Conservation (phyloP, 2,113 vertebrate genomes). For the Rattus rattus region DNA sequence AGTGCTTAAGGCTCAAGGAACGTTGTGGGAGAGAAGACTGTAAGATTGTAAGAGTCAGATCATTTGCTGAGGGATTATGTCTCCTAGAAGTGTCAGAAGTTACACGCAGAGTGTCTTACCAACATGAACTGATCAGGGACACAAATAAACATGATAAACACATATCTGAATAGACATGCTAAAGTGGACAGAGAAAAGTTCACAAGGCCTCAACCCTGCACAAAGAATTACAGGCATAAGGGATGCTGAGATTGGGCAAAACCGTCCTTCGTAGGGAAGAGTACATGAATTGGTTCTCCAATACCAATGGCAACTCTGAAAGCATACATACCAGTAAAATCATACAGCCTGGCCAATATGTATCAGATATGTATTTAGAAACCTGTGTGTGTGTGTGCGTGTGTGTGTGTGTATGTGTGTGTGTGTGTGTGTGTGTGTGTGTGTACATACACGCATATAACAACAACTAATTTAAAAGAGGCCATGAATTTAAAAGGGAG, state of each 20-base stretch:
- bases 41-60: neutral
- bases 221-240: neutral
- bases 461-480: neutral
- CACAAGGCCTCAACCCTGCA: neutral
- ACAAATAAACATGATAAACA: neutral
- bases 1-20: neutral
- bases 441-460: too few relatives aligned
- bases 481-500: neutral
- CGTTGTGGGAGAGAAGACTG: neutral
- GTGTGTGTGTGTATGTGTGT: neutral
- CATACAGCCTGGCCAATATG: neutral
- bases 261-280: neutral
- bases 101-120: neutral
- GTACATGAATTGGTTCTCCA: too few relatives aligned
- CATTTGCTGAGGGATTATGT: neutral
- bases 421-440: too few relatives aligned
- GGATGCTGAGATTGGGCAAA: neutral
- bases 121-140: neutral
- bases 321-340: neutral
- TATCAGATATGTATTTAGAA: neutral
- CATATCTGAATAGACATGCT: neutral
- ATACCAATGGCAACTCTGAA: neutral
- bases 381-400: neutral
- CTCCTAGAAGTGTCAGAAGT: neutral
- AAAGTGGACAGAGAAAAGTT: neutral